Evolutionary conservation across 2,113 vertebrate species (phyloP), one percentile per base, ranked within the genome.

Genomic region (Manacus vitellinus): DNA sequence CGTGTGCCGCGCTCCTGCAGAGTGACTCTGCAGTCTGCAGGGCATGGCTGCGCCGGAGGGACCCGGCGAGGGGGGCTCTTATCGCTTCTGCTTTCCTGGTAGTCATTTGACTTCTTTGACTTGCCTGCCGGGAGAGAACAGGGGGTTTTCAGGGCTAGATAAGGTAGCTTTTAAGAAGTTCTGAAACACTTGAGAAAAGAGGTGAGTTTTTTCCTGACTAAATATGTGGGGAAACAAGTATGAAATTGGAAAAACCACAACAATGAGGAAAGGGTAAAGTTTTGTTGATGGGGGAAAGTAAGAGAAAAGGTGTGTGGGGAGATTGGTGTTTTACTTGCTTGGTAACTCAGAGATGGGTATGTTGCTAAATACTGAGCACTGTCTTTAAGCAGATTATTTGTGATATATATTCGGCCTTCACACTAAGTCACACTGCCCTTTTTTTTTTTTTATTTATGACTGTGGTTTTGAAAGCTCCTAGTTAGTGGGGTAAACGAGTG

Each of bases 1-100:
- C 13, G 12, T 87, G 89, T 91, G 91, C 93, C 0, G 37, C 0
- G 80, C 90, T 96, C 93, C 95, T 35, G 94, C 96, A 97, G 93
- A 91, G 96, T 97, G 93, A 96, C 96, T 95, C 90, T 96, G 94
- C 95, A 97, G 92, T 97, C 95, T 93, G 94, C 95, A 78, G 95
- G 88, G 95, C 95, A 71, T 31, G 85, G 90, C 92, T 58, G 89
- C 6, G 18, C 87, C 52, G 54, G 55, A 72, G 65, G 55, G 51
- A 94, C 58, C 88, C 0, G 66, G 47, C 1, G 3, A 4, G 3
- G 68, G 88, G 88, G 55, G 54, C 66, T 67, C 84, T 20, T 2
- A 10, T 1, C 37, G n/a, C 66, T 56, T 8, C 86, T 70, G 6
- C 78, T 88, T 75, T 41, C 88, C 92, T 8, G 23, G 12, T 2